Evolutionary conservation across 2,888 invertebrate species (phyloP).

Genomic region (Xanthorhoe designata): DNA sequence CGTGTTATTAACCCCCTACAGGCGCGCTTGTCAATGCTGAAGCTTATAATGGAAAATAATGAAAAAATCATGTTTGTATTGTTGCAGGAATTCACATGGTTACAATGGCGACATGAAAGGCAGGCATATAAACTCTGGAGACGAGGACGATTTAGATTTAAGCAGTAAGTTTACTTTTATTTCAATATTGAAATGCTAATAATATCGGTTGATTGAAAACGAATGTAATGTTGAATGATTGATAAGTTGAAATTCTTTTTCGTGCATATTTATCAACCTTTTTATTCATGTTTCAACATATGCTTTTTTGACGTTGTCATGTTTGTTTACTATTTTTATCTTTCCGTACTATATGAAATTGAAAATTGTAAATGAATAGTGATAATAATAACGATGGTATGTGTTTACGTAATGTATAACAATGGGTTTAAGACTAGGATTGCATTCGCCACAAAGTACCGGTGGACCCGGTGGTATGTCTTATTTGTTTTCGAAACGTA

Average conservation of each 20-base stretch:
- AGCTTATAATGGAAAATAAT: conserved; percentile 10
- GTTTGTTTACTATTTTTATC: conserved; percentile 25
- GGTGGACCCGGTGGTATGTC: conserved; percentile 14
- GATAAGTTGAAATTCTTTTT: not conserved
- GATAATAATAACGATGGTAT: conserved; percentile 29
- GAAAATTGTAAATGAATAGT: conserved; percentile 28
- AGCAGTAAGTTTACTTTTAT: conserved; percentile 69
- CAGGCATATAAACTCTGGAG: conserved; percentile 78
- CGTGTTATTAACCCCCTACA: not conserved
- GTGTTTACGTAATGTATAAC: conserved; percentile 12
- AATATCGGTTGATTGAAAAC: not conserved
- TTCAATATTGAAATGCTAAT: not conserved
- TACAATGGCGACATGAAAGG: conserved; percentile 83
- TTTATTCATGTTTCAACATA: not conserved
- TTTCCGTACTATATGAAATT: conserved; percentile 1
- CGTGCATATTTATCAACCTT: conserved; percentile 5
- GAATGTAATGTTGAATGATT: no score
- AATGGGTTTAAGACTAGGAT: conserved; percentile 13
- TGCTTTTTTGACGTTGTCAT: conserved; percentile 14
- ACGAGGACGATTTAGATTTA: conserved; percentile 82
- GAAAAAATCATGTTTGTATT: conserved; percentile 18
- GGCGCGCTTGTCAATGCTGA: not conserved
- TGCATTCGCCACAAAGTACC: not conserved
- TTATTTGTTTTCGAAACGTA: not conserved
- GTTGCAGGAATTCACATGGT: conserved; percentile 74